phyloP scores from a whole-genome alignment of 2,113 vertebrate genomes.

The Mesitornis unicolor region DNA sequence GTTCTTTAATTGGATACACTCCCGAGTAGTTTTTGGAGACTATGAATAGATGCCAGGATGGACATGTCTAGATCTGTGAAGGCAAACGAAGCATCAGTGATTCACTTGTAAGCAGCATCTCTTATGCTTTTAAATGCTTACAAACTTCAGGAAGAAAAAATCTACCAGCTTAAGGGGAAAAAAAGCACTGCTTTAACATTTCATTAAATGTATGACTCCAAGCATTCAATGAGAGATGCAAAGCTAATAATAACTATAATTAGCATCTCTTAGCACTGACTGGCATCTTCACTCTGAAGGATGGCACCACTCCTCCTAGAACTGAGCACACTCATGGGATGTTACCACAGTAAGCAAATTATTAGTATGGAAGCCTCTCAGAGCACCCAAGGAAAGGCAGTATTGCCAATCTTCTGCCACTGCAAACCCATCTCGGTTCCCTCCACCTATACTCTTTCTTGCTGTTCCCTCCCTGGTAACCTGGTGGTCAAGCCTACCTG shows the following conservation, averaged over 20 bases:
- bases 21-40: not conserved
- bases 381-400: not conserved
- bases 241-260: not conserved
- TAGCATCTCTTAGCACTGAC: not conserved
- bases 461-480: not conserved
- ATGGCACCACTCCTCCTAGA: not conserved
- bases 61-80: not conserved
- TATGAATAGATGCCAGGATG: not conserved
- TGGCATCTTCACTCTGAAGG: not conserved
- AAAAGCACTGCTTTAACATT: not conserved
- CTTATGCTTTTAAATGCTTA: not conserved
- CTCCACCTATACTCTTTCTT: not conserved
- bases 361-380: not conserved
- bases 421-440: accelerated
- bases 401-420: not conserved
- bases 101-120: not conserved
- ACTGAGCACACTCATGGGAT: not conserved
- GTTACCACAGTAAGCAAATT: not conserved
- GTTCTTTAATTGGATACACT: not conserved
- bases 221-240: not conserved
- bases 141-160: not conserved
- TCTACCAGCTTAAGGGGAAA: not conserved
- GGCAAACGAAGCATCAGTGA: not conserved
- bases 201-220: not conserved
- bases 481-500: not conserved